Base-by-base conservation (phyloP, 2,113 vertebrate species). In the Percopsis transmontana region DNA sequence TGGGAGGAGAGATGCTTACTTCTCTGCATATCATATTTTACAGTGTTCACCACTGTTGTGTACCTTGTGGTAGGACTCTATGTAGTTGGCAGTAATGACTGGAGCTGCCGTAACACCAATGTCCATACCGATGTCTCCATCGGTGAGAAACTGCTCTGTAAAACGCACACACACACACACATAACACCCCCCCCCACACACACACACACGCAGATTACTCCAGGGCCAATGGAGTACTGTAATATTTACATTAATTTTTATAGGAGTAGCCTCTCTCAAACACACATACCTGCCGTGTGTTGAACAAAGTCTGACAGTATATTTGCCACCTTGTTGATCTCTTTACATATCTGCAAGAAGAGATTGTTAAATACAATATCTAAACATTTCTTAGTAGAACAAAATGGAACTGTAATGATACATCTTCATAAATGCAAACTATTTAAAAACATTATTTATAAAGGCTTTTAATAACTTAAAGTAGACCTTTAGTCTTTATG, bases 11-110 rank as follows among this genome's bases (percentile, higher is more conserved):
- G n/a, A n/a, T n/a, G n/a, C n/a, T n/a, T n/a, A n/a, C n/a, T n/a
- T n/a, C n/a, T n/a, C n/a, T n/a, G n/a, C n/a, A n/a, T n/a, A 6
- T 6, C 27, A 33, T 33, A 33, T 33, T 33, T 47, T 18, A 18
- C 48, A 50, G 4, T 41, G 24, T 23, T n/a, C 48, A n/a, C 48
- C 18, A 20, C 19, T 24, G 18, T 16, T 0, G 15, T 40, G 5
- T 44, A 96, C 95, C 94, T 94, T 96, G 85, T 97, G 95, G 40
- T 95, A 89, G 0, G 95, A 94, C 72, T 97, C 95, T 0, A 97
- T 69, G 70, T 95, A 94, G 75, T 90, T 91, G 2, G 87, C 77
- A 50, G 87, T 93, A 70, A 95, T 91, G 24, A 90, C 76, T 0
- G 95, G 93, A 10, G 69, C 21, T 2, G 92, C 68, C 0, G 91